A percentile compares a stretch with the other conserved stretches of the same genome.
Conservation (phyloP, 2,888 invertebrate genomes). For the Philereme transversata region DNA sequence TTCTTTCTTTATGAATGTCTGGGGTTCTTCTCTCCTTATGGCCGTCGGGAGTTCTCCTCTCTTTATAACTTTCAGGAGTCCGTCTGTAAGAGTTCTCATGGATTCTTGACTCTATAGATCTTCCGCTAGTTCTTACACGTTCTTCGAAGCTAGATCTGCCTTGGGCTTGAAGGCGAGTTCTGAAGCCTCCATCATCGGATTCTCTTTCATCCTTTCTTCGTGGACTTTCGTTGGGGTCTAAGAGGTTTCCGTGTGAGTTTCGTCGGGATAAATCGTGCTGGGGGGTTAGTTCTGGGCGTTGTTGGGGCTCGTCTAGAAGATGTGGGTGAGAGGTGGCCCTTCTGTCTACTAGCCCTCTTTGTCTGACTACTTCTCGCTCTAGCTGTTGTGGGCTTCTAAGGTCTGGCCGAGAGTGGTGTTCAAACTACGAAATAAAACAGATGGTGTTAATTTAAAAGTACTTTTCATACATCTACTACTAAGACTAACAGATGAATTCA, state of each 20-base stretch:
- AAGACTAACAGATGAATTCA: no score
- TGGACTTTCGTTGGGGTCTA: slow-evolving; percentile 71
- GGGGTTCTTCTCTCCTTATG: slow-evolving; percentile 64
- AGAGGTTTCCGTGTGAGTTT: slow-evolving; percentile 85
- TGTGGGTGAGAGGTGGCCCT: slow-evolving; percentile 88
- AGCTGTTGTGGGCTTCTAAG: slow-evolving; percentile 86
- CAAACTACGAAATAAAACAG: slow-evolving; percentile 63
- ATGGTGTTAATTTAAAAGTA: background rate
- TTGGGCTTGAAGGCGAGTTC: slow-evolving; percentile 71
- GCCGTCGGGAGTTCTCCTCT: slow-evolving; percentile 62
- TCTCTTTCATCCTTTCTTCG: slow-evolving; percentile 78
- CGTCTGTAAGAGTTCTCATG: slow-evolving; percentile 68
- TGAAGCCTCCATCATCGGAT: slow-evolving; percentile 86
- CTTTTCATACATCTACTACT: no score
- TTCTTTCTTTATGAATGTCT: slow-evolving; percentile 57
- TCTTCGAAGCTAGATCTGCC: slow-evolving; percentile 73
- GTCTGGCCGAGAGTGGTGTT: slow-evolving; percentile 76
- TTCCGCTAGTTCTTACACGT: slow-evolving; percentile 72
- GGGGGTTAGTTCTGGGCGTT: slow-evolving; percentile 65
- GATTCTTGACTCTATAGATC: slow-evolving; percentile 69
- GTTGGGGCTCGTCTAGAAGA: slow-evolving; percentile 79
- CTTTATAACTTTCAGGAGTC: slow-evolving; percentile 64
- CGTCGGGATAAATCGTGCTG: slow-evolving; percentile 75
- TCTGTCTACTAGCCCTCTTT: slow-evolving; percentile 81
- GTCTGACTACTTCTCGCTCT: slow-evolving; percentile 84